phyloP scores from a whole-genome alignment of 2,888 invertebrate species.

The Strigamia transsilvanica region DNA sequence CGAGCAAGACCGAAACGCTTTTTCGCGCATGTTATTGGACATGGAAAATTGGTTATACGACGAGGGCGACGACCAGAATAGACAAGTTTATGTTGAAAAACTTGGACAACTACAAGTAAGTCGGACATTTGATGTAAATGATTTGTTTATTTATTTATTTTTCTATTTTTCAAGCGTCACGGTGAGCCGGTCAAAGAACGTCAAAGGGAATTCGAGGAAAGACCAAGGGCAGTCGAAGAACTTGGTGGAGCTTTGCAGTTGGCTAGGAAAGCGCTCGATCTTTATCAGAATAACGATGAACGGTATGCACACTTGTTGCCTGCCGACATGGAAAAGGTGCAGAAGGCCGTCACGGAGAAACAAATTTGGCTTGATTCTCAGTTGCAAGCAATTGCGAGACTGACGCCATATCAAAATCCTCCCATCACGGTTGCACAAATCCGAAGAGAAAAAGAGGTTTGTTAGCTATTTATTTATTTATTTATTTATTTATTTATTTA shows the following conservation, averaged over 20 bases:
- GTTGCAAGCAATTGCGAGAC: conserved; percentile 72
- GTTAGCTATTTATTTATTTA: conserved; percentile 58
- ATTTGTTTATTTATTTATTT: neutral
- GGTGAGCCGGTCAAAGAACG: conserved; percentile 91
- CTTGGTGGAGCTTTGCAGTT: conserved; percentile 79
- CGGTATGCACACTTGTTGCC: conserved; percentile 80
- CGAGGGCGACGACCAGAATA: conserved; percentile 91
- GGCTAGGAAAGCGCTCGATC: conserved; percentile 78
- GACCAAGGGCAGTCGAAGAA: conserved; percentile 82
- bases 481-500: neutral
- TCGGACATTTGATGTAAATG: neutral
- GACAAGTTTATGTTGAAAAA: conserved; percentile 72
- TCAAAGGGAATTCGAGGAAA: conserved; percentile 79
- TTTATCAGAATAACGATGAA: conserved; percentile 72
- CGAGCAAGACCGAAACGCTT: conserved; percentile 66
- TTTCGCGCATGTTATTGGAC: conserved; percentile 73
- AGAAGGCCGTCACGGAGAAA: conserved; percentile 75
- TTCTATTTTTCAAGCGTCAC: conserved; percentile 70
- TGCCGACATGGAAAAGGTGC: conserved; percentile 77
- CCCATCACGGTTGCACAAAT: conserved; percentile 82
- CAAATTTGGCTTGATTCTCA: conserved; percentile 84
- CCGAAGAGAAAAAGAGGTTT: conserved; percentile 78
- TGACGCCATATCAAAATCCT: conserved; percentile 77
- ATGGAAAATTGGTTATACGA: conserved; percentile 98
- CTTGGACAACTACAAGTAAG: conserved; percentile 67